phyloP scores from a whole-genome alignment of 2,113 vertebrate genomes.

The Ginglymostoma cirratum region DNA sequence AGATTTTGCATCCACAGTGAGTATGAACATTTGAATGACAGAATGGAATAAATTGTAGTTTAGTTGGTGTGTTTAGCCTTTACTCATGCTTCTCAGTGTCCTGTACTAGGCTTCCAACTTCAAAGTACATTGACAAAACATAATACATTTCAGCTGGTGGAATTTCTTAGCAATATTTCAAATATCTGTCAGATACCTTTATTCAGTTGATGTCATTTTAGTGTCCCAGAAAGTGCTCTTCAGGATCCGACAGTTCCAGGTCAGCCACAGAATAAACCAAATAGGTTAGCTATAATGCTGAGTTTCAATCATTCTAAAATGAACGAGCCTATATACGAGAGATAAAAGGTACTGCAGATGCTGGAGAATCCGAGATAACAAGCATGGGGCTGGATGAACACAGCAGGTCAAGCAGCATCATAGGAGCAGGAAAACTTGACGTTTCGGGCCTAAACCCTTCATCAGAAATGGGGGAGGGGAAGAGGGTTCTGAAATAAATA shows the following conservation, averaged over 20 bases:
- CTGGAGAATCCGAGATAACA: too few species aligned
- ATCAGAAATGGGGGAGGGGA: too few species aligned
- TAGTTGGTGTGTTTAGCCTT: not conserved
- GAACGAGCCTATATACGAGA: not conserved
- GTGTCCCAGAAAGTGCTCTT: not conserved
- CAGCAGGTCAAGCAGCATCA: too few species aligned
- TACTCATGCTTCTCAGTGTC: not conserved
- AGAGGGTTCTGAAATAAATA: too few species aligned
- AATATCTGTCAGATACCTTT: not conserved
- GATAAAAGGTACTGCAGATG: too few species aligned
- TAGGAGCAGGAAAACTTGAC: too few species aligned
- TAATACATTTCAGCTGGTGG: not conserved
- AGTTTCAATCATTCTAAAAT: not conserved
- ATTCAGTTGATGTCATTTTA: constrained; percentile 14
- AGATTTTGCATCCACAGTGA: not conserved
- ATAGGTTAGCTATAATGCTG: not conserved
- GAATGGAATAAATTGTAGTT: not conserved
- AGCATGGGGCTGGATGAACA: too few species aligned
- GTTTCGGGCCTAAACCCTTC: too few species aligned
- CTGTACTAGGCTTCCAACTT: not conserved
- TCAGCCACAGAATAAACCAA: not conserved
- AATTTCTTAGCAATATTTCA: constrained; percentile 18
- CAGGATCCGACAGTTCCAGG: not conserved
- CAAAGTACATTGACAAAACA: not conserved
- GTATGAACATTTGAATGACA: not conserved